These are phyloP conservation scores for Gymnopithys bicolor DNA, from an alignment of 2,797 vertebrate species.

Conservation along the genomic window DNA sequence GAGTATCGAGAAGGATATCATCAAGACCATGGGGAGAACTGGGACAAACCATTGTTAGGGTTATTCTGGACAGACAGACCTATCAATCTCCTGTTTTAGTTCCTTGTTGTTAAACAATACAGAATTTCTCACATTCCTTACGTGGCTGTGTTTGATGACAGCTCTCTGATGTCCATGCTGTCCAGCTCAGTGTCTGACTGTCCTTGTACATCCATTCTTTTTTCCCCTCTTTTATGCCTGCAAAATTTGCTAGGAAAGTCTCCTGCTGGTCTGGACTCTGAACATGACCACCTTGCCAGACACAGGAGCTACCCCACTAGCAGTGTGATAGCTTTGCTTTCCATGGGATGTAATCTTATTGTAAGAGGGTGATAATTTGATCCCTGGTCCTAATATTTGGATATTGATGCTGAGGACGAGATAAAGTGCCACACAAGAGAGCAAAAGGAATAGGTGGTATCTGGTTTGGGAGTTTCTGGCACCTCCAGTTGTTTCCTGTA, in stretches of 20 bases:
- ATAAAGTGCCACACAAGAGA: neutral
- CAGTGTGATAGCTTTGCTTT: neutral
- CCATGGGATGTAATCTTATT: fast-evolving
- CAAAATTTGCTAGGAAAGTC: neutral
- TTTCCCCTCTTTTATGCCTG: neutral
- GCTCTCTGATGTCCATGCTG: neutral
- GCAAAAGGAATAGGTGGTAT: neutral
- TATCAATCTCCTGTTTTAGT: neutral
- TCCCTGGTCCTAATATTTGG: neutral
- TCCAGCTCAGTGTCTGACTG: neutral
- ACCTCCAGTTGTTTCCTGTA: neutral
- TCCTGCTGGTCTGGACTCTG: neutral
- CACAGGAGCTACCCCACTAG: neutral
- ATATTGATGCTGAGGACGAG: neutral
- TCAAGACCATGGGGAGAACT: neutral
- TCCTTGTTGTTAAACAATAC: neutral
- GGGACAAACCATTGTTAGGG: neutral
- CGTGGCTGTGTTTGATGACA: neutral
- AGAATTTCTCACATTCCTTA: neutral
- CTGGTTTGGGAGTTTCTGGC: neutral
- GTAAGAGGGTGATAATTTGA: neutral
- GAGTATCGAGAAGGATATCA: neutral
- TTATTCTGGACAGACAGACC: neutral
- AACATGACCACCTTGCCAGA: neutral
- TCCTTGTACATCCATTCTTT: neutral